Conservation (phyloP, 2,888 invertebrate species). For the Drosophila quinaria region DNA sequence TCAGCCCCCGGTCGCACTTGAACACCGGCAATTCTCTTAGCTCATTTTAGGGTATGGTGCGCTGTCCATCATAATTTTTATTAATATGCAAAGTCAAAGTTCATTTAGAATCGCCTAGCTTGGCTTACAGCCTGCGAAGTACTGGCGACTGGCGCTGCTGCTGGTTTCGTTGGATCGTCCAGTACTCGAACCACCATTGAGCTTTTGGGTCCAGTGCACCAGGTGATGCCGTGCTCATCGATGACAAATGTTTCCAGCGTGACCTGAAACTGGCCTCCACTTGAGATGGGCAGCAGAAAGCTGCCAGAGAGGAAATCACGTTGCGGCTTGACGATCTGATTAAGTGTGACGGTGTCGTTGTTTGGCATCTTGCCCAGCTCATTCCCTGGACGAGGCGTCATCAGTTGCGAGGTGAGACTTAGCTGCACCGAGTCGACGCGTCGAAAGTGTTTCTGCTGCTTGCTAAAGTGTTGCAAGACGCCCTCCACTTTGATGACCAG, state of each 20-base stretch:
- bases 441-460: conserved; percentile 89
- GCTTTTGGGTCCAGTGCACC: conserved; percentile 96
- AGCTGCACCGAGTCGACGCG: conserved; percentile 90
- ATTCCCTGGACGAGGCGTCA: conserved; percentile 85
- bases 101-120: conserved; percentile 72
- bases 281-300: conserved; percentile 90
- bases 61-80: too few relatives aligned
- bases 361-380: conserved; percentile 68
- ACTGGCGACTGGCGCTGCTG: conserved; percentile 65
- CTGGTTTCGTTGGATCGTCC: conserved; percentile 84
- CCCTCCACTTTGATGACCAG: conserved; percentile 97
- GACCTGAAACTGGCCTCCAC: conserved; percentile 90
- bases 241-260: conserved; percentile 94
- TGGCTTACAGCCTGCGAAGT: conserved; percentile 74
- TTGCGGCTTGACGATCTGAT: conserved; percentile 94
- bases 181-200: conserved; percentile 85
- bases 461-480: conserved; percentile 91
- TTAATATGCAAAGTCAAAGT: neutral
- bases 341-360: conserved; percentile 87
- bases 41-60: too few relatives aligned
- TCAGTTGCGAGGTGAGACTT: conserved; percentile 89
- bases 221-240: conserved; percentile 93
- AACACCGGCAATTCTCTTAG: too few relatives aligned
- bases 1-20: too few relatives aligned
- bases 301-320: conserved; percentile 97